Conservation (phyloP, 2,888 invertebrate genomes). For the Tuberolachnus salignus region DNA sequence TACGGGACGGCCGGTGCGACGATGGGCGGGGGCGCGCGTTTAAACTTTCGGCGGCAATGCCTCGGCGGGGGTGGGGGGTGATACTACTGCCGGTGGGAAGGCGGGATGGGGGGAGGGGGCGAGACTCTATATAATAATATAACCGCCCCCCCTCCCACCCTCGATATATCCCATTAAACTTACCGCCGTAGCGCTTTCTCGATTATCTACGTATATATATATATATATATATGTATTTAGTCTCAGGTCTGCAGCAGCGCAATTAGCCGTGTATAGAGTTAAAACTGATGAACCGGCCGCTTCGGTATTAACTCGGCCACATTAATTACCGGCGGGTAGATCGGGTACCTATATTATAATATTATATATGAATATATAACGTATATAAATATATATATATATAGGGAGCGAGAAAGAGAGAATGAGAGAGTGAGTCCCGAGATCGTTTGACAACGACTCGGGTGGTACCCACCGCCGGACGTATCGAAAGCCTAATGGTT, state of each 20-base stretch:
- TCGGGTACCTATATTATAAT: too few species aligned
- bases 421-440: too few species aligned
- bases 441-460: constrained; percentile 41
- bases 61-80: neutral
- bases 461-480: constrained; percentile 4
- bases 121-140: neutral
- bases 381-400: too few species aligned
- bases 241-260: constrained; percentile 4
- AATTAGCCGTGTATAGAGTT: constrained; percentile 40
- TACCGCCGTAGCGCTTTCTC: constrained; percentile 47
- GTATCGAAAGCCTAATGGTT: constrained; percentile 42
- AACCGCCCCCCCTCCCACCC: neutral
- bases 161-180: constrained; percentile 52
- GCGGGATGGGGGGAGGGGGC: neutral
- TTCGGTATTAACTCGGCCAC: constrained; percentile 47
- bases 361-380: too few species aligned
- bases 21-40: neutral
- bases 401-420: too few species aligned
- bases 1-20: too few species aligned
- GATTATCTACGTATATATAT: too few species aligned
- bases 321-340: constrained; percentile 40
- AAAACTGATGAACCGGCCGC: constrained; percentile 47
- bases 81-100: too few species aligned
- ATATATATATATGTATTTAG: constrained; percentile 24
- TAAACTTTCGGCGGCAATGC: constrained; percentile 22